Base-by-base conservation (phyloP, 30 jellyfish, hydroid and myxozoan species). In the Turritopsis dohrnii region DNA sequence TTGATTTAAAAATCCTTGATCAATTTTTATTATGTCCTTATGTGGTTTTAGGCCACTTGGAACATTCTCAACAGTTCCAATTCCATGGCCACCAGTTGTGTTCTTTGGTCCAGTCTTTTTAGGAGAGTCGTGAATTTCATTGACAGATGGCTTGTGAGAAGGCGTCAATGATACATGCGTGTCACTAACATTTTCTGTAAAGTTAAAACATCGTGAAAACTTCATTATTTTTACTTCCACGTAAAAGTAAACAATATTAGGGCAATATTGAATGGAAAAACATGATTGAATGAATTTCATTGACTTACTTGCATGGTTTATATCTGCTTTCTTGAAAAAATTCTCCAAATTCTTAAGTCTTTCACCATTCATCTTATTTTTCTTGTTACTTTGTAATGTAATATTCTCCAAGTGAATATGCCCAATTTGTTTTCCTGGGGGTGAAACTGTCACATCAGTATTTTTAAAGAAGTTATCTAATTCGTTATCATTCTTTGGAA, bases 311-410 rank as follows among this genome's bases (percentile, higher is more conserved):
- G 53, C 82, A 20, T 80, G 81, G 26, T 53, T 80, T 29, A 80
- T 80, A 31, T 80, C 87, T 25, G 87, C 66, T 52, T 80, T 80
- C 84, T 80, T 80, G 81, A 80, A 80, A 19, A 80, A 80, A 52
- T 66, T 60, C 18, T 80, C 87, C n/a, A 80, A 80, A 27, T 60
- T 53, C 7, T 76, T 76, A 28, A 18, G 84, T 23, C 84, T 80
- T 52, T 80, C 65, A 23, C n/a, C n/a, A n/a, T n/a, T 17, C 29
- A 26, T 66, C 29, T n/a, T 66, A 8, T 21, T 25, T 25, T n/a
- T n/a, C 28, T 66, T 21, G 27, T 66, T 21, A 66, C 8, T 17
- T 25, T 7, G 16, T 17, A 66, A 26, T 66, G 27, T 66, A 22
- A 26, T 66, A 8, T 66, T 66, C 4, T 5, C 28, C 29, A 66